Conservation (phyloP, 2,888 invertebrate species). For the Amphipyra berbera region DNA sequence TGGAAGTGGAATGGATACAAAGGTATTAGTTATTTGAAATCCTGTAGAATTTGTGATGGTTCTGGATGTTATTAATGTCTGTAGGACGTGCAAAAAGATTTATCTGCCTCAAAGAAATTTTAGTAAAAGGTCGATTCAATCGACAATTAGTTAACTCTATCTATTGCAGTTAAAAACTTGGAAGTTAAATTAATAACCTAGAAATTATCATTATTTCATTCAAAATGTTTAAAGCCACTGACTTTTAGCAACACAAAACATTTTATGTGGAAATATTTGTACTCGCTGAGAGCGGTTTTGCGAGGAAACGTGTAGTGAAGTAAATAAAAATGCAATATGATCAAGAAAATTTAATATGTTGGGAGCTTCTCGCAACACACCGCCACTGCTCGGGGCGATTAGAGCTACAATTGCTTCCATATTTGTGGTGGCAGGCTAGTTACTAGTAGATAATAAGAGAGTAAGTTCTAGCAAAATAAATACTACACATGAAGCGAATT, state of each 20-base stretch:
- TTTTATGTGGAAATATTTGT: background rate
- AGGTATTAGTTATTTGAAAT: too few species aligned
- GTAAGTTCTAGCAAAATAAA: too few species aligned
- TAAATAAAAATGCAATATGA: conserved; percentile 31
- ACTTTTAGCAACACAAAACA: background rate
- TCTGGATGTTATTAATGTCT: too few species aligned
- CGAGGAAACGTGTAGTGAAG: conserved; percentile 4
- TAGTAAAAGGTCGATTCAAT: too few species aligned
- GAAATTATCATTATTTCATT: too few species aligned
- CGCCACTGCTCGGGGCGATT: conserved; percentile 26
- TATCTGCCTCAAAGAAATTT: too few species aligned
- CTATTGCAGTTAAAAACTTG: too few species aligned
- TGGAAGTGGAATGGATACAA: background rate
- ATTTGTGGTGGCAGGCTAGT: conserved; percentile 23
- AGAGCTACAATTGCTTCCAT: conserved; percentile 45
- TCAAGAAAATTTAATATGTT: conserved; percentile 39
- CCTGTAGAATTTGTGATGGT: too few species aligned
- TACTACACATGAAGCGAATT: too few species aligned
- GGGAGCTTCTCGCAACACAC: conserved; percentile 13
- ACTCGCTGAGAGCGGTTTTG: background rate
- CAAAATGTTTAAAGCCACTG: background rate
- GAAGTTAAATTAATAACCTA: too few species aligned
- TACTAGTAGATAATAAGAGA: conserved; percentile 10
- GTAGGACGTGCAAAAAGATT: too few species aligned
- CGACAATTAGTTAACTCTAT: too few species aligned